These are phyloP conservation scores for Drosophila demipolita DNA, from an alignment of 2,888 invertebrate genomes.

Conservation along the genomic window DNA sequence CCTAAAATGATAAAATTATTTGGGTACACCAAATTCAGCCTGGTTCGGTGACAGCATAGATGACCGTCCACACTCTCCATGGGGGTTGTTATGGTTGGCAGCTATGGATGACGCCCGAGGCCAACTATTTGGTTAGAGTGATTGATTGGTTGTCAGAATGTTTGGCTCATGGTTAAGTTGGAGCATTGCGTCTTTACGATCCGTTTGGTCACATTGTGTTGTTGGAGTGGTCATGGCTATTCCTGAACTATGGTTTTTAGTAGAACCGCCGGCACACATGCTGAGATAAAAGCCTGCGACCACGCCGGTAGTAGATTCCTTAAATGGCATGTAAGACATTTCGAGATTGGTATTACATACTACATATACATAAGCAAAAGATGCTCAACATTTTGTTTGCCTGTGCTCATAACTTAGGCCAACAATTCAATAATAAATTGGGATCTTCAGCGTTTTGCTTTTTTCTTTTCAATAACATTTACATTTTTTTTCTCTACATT, in stretches of 20 bases:
- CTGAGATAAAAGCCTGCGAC: conserved; percentile 45
- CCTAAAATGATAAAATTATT: conserved; percentile 23
- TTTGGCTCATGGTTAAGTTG: conserved; percentile 42
- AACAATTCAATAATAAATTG: neutral
- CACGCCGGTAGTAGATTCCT: conserved; percentile 48
- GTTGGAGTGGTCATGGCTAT: conserved; percentile 85
- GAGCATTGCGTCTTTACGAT: conserved; percentile 55
- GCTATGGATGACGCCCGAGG: neutral
- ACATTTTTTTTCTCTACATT: neutral
- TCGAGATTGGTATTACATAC: conserved; percentile 42
- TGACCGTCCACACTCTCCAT: neutral
- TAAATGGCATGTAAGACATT: conserved; percentile 61
- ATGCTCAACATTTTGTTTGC: conserved; percentile 6
- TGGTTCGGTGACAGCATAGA: neutral
- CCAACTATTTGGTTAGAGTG: conserved; percentile 19
- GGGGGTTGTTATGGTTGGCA: neutral
- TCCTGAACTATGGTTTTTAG: conserved; percentile 84
- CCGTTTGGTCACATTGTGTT: conserved; percentile 84
- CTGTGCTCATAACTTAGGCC: conserved; percentile 18
- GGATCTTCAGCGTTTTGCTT: neutral
- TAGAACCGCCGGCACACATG: conserved; percentile 55
- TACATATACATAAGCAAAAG: conserved; percentile 8
- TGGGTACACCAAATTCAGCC: neutral
- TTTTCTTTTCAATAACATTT: neutral
- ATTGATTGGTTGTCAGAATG: conserved; percentile 47